Base-by-base conservation (phyloP, 2,888 invertebrate species). In the Leucophenga maculata region DNA sequence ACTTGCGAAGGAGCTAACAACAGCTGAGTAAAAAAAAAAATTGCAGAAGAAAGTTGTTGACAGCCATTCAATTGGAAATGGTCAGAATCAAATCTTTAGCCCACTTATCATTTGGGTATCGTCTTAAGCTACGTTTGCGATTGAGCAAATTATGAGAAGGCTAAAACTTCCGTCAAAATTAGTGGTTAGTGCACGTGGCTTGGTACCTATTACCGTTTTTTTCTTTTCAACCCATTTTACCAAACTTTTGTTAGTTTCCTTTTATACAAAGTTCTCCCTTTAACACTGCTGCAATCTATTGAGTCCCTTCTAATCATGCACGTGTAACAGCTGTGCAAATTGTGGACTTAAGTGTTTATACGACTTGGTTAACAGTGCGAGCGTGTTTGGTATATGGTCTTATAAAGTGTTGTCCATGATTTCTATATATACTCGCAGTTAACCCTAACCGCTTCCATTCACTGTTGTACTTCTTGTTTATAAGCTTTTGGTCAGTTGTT, bases 331-430 rank as follows among this genome's bases (percentile, higher is more conserved):
- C 76, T 79, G 84, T 78, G 79, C 82, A 82, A 82, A 84, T 82
- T 82, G 83, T 82, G 83, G 76, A 83, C 83, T 84, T 84, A 83
- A 84, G 83, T 83, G 84, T 84, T 82, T 82, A 82, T 84, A 76
- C 79, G 74, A 67, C 64, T 74, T 76, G 79, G 72, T 74, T 72
- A 71, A 72, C 68, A 66, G 67, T 60, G 68, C 66, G 48, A 65
- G 44, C 32, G 57, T 20, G 16, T 55, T 67, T 55, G 22, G 26
- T 59, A 59, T 59, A 59, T 59, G 59, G 32, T 31, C 26, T 59
- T 31, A 59, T 59, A 59, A 59, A 39, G 32, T 59, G 59, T 59
- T 13, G 3, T 16, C 13, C 54, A 6, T 18, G 54, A 20, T 54
- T 20, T 54, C 9, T n/a, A n/a, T n/a, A n/a, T n/a, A n/a, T n/a